A percentile compares a stretch with the other conserved stretches of the same genome.
Evolutionary conservation across 2,888 invertebrate genomes (phyloP).

Genomic region (Dromius quadrimaculatus): DNA sequence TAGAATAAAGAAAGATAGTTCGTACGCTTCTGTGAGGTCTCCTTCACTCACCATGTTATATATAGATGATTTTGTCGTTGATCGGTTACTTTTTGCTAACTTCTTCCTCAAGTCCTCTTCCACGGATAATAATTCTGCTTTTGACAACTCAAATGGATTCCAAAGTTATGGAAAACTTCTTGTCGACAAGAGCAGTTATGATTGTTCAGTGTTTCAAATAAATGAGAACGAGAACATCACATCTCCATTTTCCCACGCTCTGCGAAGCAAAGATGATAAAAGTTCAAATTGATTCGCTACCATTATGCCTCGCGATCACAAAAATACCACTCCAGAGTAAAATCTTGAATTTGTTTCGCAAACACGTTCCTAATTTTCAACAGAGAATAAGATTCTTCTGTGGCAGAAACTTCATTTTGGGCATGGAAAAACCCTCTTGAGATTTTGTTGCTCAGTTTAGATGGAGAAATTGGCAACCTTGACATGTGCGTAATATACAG

Average conservation of each 20-base stretch:
- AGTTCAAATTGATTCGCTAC: constrained; percentile 38
- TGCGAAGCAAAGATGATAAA: constrained; percentile 37
- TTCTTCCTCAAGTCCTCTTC: too few species aligned
- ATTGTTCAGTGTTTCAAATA: constrained; percentile 44
- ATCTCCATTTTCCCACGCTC: constrained; percentile 7
- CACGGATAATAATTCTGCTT: neutral
- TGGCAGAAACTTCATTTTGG: too few species aligned
- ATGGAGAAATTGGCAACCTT: too few species aligned
- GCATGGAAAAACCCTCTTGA: too few species aligned
- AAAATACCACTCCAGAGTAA: constrained; percentile 1
- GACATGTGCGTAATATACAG: too few species aligned
- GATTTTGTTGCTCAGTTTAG: too few species aligned
- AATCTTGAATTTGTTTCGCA: constrained; percentile 40
- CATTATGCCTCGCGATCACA: constrained; percentile 25
- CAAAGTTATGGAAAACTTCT: constrained; percentile 18
- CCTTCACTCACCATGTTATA: too few species aligned
- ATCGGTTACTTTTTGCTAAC: too few species aligned
- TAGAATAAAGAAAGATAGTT: too few species aligned
- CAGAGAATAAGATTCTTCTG: too few species aligned
- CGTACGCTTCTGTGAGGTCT: too few species aligned
- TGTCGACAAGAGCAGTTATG: constrained; percentile 33
- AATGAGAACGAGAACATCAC: constrained; percentile 35
- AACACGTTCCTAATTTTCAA: constrained; percentile 35
- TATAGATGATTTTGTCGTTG: too few species aligned
- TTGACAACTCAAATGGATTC: neutral